phyloP scores from a whole-genome alignment of 2,888 invertebrate species.

The Pterostichus niger region DNA sequence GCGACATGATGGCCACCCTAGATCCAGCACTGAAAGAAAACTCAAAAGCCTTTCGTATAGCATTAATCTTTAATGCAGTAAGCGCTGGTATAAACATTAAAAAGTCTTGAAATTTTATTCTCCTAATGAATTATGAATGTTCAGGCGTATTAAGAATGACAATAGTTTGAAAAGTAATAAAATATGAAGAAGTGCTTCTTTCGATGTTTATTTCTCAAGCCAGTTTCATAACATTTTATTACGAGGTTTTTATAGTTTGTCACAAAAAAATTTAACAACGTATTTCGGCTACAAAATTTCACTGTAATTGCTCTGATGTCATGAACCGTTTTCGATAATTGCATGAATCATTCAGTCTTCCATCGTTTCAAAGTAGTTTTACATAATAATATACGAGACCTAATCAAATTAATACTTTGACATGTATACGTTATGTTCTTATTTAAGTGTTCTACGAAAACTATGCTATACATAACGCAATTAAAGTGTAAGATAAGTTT shows the following conservation, averaged over 20 bases:
- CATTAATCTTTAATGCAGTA: conserved; percentile 48
- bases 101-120: conserved; percentile 47
- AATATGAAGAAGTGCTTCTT: conserved; percentile 23
- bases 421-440: too few relatives aligned
- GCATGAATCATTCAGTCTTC: too few relatives aligned
- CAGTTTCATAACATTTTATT: conserved; percentile 2
- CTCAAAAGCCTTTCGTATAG: too few relatives aligned
- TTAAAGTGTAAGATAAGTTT: too few relatives aligned
- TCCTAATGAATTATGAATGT: conserved; percentile 50
- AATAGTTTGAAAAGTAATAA: conserved; percentile 52
- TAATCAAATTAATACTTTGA: too few relatives aligned
- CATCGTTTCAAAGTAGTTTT: too few relatives aligned
- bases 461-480: too few relatives aligned
- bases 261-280: conserved; percentile 25
- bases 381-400: too few relatives aligned
- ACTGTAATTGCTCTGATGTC: neutral
- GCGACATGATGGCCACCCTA: too few relatives aligned
- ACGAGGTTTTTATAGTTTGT: conserved; percentile 17
- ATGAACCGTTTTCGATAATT: neutral
- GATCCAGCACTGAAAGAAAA: too few relatives aligned
- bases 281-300: neutral
- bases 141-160: conserved; percentile 41
- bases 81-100: conserved; percentile 43
- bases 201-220: conserved; percentile 3
- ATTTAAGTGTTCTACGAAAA: too few relatives aligned